Conservation (phyloP, 1,140 invertebrate genomes). For the Drosophila ironensis region DNA sequence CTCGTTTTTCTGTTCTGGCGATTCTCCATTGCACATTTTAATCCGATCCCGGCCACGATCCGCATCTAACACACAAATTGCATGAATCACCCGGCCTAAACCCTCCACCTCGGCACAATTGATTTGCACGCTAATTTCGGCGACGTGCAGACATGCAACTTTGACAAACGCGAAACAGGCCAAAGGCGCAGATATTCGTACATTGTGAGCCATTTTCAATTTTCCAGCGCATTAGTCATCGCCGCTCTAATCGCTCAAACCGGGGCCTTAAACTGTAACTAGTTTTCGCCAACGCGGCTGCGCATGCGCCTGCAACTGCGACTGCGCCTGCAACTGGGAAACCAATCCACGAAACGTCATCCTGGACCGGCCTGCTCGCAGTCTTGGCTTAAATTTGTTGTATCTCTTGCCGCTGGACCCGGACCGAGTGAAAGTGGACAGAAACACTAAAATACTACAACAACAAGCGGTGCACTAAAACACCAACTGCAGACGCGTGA, state of each 20-base stretch:
- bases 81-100: slow-evolving; percentile 40
- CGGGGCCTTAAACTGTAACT: slow-evolving; percentile 69
- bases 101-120: slow-evolving; percentile 38
- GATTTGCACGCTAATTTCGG: slow-evolving; percentile 72
- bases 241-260: slow-evolving; percentile 37
- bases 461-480: slow-evolving; percentile 11
- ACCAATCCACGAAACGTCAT: slow-evolving; percentile 55
- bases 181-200: slow-evolving; percentile 2
- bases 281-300: slow-evolving; percentile 45
- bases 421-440: slow-evolving; percentile 71
- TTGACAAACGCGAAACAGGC: slow-evolving; percentile 52
- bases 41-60: slow-evolving; percentile 11
- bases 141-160: slow-evolving; percentile 62
- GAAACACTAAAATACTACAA: slow-evolving; percentile 1
- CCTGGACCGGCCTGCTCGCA: slow-evolving; percentile 36
- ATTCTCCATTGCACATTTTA: slow-evolving; percentile 36
- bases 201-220: slow-evolving; percentile 61
- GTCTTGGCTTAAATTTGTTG: slow-evolving; percentile 6
- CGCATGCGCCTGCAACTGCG: neutral
- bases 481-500: slow-evolving; percentile 68
- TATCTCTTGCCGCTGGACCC: slow-evolving; percentile 25
- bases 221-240: slow-evolving; percentile 76
- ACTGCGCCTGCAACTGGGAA: slow-evolving; percentile 14
- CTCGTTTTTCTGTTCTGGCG: slow-evolving; percentile 13
- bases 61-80: slow-evolving; percentile 24